These are phyloP conservation scores for Bemisia tabaci DNA, from an alignment of 1,140 invertebrate genomes.

Conservation along the genomic window DNA sequence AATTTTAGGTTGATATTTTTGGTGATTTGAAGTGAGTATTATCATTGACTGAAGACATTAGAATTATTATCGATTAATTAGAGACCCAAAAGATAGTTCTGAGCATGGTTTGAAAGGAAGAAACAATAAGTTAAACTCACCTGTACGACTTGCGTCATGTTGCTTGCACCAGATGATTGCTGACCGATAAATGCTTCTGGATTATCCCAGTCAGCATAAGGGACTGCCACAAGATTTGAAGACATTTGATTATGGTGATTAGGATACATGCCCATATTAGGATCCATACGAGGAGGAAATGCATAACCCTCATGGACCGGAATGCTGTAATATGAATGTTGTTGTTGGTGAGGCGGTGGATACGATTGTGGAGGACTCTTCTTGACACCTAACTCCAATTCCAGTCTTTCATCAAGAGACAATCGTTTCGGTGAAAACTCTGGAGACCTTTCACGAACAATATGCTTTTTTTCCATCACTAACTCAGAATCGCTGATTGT, in stretches of 20 bases:
- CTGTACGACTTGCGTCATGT: background rate
- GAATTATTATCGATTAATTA: no score
- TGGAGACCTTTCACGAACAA: constrained; percentile 10
- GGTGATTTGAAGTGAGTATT: no score
- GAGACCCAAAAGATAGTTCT: no score
- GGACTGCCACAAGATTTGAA: background rate
- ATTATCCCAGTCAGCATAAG: constrained; percentile 11
- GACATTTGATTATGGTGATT: background rate
- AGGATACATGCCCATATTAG: no score
- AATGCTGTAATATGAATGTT: constrained; percentile 10
- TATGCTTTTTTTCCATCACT: constrained; percentile 10
- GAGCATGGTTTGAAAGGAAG: no score
- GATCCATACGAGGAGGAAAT: background rate
- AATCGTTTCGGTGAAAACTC: constrained; percentile 26
- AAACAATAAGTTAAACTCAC: no score
- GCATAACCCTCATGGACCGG: constrained; percentile 9
- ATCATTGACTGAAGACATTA: no score
- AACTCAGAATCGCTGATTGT: constrained; percentile 32
- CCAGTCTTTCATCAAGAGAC: constrained; percentile 32
- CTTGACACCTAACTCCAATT: constrained; percentile 30
- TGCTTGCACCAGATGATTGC: background rate
- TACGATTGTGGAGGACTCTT: constrained; percentile 16
- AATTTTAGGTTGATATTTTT: no score
- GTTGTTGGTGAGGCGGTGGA: constrained; percentile 10
- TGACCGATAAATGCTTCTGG: constrained; percentile 17